Evolutionary conservation across 1,140 invertebrate genomes (phyloP).

Genomic region (Lethrus apterus): DNA sequence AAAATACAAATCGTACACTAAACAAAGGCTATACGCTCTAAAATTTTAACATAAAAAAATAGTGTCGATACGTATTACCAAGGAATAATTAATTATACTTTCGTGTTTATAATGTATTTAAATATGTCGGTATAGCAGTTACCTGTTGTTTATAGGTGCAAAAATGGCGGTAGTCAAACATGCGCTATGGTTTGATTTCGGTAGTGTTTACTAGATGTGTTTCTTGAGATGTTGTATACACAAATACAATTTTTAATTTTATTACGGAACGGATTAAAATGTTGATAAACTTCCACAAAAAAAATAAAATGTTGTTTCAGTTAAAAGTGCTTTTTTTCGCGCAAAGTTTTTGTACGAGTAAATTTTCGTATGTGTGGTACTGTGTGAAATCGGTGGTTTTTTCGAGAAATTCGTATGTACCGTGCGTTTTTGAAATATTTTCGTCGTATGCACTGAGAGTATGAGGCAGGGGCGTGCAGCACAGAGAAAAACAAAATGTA

Average conservation of each 20-base stretch:
- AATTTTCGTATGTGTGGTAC: constrained; percentile 6
- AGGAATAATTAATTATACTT: not conserved
- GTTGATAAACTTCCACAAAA: no score
- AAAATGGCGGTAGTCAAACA: constrained; percentile 39
- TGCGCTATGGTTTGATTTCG: constrained; percentile 38
- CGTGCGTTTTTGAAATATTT: not conserved
- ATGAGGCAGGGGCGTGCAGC: constrained; percentile 48
- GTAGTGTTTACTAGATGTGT: constrained; percentile 46
- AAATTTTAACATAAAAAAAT: constrained; percentile 10
- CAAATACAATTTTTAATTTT: no score
- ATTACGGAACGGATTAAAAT: no score
- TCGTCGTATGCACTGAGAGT: constrained; percentile 33
- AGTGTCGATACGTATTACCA: not conserved
- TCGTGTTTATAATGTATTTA: constrained; percentile 4
- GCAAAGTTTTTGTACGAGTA: not conserved
- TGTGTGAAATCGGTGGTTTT: not conserved
- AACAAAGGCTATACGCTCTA: no score
- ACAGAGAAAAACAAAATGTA: constrained; percentile 47
- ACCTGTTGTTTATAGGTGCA: constrained; percentile 24
- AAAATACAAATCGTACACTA: no score
- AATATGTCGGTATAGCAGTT: constrained; percentile 32
- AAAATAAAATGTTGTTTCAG: no score
- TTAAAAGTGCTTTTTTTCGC: constrained; percentile 2
- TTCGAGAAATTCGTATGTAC: constrained; percentile 7
- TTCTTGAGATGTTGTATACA: constrained; percentile 41